These are phyloP conservation scores for Acronicta alni DNA, from an alignment of 2,888 invertebrate genomes.

Conservation along the genomic window DNA sequence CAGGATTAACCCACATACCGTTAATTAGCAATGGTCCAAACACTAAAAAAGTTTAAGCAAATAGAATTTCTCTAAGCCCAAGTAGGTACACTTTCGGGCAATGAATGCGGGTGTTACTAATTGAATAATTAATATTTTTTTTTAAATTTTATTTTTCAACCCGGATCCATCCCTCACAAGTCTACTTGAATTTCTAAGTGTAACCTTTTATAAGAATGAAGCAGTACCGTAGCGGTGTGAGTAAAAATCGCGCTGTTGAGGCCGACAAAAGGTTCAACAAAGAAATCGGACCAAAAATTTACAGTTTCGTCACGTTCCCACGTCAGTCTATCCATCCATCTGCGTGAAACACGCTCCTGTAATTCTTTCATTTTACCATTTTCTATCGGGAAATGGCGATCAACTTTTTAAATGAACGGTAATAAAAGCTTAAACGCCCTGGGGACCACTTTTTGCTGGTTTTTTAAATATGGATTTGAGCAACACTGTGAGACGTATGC, in stretches of 20 bases:
- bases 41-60: too few species aligned
- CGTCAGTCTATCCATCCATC: conserved; percentile 41
- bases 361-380: conserved; percentile 39
- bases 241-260: not conserved
- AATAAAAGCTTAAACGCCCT: not conserved
- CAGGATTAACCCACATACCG: conserved; percentile 38
- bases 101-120: too few species aligned
- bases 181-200: too few species aligned
- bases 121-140: too few species aligned
- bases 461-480: not conserved
- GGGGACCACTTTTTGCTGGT: not conserved
- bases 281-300: conserved; percentile 38
- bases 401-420: conserved; percentile 12
- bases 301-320: conserved; percentile 41
- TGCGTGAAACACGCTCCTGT: conserved; percentile 35
- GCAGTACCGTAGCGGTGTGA: not conserved
- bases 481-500: not conserved
- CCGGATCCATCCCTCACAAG: too few species aligned
- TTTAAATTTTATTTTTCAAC: too few species aligned
- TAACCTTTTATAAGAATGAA: not conserved
- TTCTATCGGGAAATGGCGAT: conserved; percentile 18
- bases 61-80: too few species aligned
- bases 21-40: too few species aligned
- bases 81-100: too few species aligned
- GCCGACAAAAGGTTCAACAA: conserved; percentile 20